Evolutionary conservation across 2,888 invertebrate genomes (phyloP), one percentile per base, ranked within the genome.

Genomic region (Epistrophe grossulariae): DNA sequence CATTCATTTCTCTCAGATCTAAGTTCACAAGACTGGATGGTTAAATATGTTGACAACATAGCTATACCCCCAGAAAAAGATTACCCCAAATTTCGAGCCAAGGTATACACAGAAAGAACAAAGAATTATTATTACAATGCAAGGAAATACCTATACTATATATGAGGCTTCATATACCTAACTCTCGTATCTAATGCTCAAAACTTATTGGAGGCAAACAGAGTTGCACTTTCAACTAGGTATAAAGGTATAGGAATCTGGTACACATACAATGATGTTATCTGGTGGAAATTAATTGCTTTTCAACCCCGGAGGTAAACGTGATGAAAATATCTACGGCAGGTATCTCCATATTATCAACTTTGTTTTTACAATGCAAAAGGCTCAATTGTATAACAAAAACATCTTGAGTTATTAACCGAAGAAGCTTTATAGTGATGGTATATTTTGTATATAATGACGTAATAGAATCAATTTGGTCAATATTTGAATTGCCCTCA

Each of bases 261-360:
- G 55, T 84, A 35, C 71, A 74, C 79, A 74, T 70, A 71, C 64
- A 59, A 72, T 64, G 3, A 55, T 80, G 76, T 52, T 80, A 80
- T 77, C 80, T 71, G 66, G 64, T 76, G 77, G n/a, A 84, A 79
- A 84, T 77, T 77, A 84, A 84, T 84, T 84, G 76, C 80, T 80
- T 77, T 80, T 59, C 31, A 68, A 40, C 52, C 76, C 76, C 28
- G 15, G 13, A 80, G 72, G 59, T 68, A 60, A 72, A 62, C 62
- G 52, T 74, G 62, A 74, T 62, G 62, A 40, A 57, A 57, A 59
- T 72, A 43, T 59, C 45, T 45, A 59, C 35, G 59, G 35, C 35
- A 59, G 59, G 55, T 57, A 8, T n/a, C 43, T 64, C 3, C 3
- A 10, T 19, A 15, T 40, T 15, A n/a, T n/a, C n/a, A 24, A 55